phyloP scores from a whole-genome alignment of 2,113 vertebrate species.

The Apodemus speciosus region DNA sequence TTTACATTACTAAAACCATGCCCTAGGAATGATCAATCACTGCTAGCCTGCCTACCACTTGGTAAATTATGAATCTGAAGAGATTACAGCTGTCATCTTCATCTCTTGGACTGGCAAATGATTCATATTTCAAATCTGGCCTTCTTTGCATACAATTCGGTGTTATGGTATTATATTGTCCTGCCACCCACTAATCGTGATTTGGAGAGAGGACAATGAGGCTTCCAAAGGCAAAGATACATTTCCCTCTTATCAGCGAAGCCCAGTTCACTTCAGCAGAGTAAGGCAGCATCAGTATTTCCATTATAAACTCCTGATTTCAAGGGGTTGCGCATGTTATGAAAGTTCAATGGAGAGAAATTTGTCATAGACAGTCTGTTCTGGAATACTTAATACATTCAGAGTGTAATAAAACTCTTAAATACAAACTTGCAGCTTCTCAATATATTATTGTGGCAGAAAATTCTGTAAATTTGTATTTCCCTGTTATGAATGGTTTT shows the following conservation, averaged over 20 bases:
- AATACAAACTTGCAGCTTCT: not conserved
- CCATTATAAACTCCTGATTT: conserved; percentile 64
- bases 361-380: not conserved
- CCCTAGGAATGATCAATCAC: conserved; percentile 74
- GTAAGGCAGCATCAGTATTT: conserved; percentile 47
- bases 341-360: conserved; percentile 56
- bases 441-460: not conserved
- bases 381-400: conserved; percentile 38
- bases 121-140: conserved; percentile 78
- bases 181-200: conserved; percentile 81
- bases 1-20: conserved; percentile 71
- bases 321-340: conserved; percentile 46
- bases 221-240: conserved; percentile 69
- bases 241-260: conserved; percentile 73
- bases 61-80: conserved; percentile 82
- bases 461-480: not conserved
- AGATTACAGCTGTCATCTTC: conserved; percentile 81
- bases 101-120: conserved; percentile 74
- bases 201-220: conserved; percentile 72
- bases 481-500: not conserved
- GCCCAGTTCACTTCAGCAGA: conserved; percentile 66
- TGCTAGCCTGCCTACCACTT: conserved; percentile 76
- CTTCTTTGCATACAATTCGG: conserved; percentile 77
- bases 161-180: conserved; percentile 77
- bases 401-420: conserved; percentile 7